Base-by-base conservation (phyloP, 1,140 invertebrate genomes). In the Parasteatoda tepidariorum region DNA sequence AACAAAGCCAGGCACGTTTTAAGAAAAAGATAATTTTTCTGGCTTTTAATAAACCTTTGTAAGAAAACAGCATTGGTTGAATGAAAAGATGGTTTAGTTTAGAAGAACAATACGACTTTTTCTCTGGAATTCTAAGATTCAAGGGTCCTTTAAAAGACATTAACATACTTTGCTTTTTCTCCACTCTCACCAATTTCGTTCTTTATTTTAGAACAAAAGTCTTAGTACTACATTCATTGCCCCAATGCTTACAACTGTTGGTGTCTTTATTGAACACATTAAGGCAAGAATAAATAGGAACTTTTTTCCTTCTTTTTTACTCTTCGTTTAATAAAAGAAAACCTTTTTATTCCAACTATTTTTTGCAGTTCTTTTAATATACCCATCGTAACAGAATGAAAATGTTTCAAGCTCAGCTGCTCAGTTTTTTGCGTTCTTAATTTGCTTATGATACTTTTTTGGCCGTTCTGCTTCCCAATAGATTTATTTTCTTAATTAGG, bases 371-470 rank as follows among this genome's bases (percentile, higher is more conserved):
- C 38, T 48, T 48, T 48, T 13, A 13, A 48, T 48, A 18, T 18
- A 48, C 18, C 9, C 18, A 9, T 48, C 38, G 18, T 18, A 18
- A 24, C 34, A 54, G 67, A 34, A 48, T 15, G 54, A 70, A 70
- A 70, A 70, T 38, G 54, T 48, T 13, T 70, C 67, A 70, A 24
- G 22, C 26, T 70, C 67, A 70, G 67, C 34, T 70, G 67, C 38
- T 22, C 34, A 70, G 38, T 48, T 70, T 70, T 24, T 48, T 70
- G 41, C 41, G 38, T 13, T 59, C 24, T 24, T 28, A 70, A 70
- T 70, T 70, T 70, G 67, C 38, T 48, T 48, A 70, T 34, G 22
- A 18, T 70, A 48, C 38, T 48, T 70, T 70, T n/a, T 70, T 15
- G 38, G 4, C 26, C 67, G 26, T 48, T 70, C 38, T 24, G 22